Evolutionary conservation across 2,113 vertebrate genomes (phyloP).

Genomic region (Brienomyrus brachyistius): DNA sequence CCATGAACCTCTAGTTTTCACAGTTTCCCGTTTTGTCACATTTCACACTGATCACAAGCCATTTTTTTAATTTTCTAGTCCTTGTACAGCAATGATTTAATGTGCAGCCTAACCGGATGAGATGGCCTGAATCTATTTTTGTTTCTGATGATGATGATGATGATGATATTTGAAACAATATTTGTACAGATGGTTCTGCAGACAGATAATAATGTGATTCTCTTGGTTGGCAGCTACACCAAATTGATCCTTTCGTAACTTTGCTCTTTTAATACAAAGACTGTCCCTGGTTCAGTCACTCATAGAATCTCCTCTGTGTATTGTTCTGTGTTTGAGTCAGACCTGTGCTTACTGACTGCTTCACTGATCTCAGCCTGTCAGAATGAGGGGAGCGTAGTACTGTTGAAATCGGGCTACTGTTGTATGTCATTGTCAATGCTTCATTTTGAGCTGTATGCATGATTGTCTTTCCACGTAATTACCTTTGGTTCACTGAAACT

Average conservation of each 20-base stretch:
- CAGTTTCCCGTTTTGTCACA: neutral
- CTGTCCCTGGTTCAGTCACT: neutral
- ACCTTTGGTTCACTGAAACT: neutral
- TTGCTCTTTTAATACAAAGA: neutral
- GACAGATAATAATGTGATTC: neutral
- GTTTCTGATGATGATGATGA: neutral
- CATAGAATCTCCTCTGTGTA: neutral
- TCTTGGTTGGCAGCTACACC: neutral
- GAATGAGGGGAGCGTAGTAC: neutral
- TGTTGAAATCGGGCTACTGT: neutral
- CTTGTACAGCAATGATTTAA: neutral
- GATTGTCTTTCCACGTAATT: neutral
- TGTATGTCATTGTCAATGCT: neutral
- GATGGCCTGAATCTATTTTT: conserved; percentile 2
- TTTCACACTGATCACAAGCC: conserved; percentile 1
- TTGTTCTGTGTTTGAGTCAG: neutral
- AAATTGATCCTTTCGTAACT: neutral
- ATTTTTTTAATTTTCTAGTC: neutral
- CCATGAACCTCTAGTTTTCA: neutral
- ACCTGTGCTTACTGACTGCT: neutral
- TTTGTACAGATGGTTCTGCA: neutral
- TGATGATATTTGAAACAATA: conserved; percentile 5
- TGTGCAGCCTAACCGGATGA: neutral
- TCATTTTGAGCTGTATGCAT: neutral
- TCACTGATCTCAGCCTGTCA: neutral